Evolutionary conservation across 1,140 invertebrate species (phyloP).

Genomic region (Ladona fulva): DNA sequence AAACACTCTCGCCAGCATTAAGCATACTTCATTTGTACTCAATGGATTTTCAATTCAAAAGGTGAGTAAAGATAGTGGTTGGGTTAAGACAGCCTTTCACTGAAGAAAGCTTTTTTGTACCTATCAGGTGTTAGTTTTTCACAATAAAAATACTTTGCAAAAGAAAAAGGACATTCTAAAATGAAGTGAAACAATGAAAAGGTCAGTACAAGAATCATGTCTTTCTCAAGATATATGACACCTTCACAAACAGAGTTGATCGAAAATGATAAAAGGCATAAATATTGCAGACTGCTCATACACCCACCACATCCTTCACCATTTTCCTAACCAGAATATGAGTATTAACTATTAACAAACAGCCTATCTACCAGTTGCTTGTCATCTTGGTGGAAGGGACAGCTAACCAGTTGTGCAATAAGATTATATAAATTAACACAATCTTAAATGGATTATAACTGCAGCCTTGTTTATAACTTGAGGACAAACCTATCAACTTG

Average conservation of each 20-base stretch:
- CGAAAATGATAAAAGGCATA: too few relatives aligned
- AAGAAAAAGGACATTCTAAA: background rate
- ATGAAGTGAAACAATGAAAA: too few relatives aligned
- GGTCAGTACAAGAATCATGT: too few relatives aligned
- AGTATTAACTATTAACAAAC: background rate
- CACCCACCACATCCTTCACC: background rate
- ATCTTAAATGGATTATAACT: background rate
- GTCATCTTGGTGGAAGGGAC: background rate
- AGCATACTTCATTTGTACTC: slow-evolving; percentile 1
- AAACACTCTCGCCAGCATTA: background rate
- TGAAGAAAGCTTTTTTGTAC: background rate
- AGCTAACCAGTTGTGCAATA: slow-evolving; percentile 5
- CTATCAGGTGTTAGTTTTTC: background rate
- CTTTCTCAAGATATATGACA: too few relatives aligned
- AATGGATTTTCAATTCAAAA: background rate
- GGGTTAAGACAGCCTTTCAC: background rate
- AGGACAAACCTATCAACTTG: background rate
- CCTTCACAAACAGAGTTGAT: too few relatives aligned
- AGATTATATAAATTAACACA: background rate
- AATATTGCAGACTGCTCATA: background rate
- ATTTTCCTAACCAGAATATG: background rate
- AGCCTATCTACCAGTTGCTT: background rate
- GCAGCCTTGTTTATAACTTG: background rate
- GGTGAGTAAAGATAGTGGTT: background rate
- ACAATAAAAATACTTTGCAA: background rate